Evolutionary conservation across 2,113 vertebrate genomes (phyloP), one percentile per base, ranked within the genome.

Genomic region (Solea solea): DNA sequence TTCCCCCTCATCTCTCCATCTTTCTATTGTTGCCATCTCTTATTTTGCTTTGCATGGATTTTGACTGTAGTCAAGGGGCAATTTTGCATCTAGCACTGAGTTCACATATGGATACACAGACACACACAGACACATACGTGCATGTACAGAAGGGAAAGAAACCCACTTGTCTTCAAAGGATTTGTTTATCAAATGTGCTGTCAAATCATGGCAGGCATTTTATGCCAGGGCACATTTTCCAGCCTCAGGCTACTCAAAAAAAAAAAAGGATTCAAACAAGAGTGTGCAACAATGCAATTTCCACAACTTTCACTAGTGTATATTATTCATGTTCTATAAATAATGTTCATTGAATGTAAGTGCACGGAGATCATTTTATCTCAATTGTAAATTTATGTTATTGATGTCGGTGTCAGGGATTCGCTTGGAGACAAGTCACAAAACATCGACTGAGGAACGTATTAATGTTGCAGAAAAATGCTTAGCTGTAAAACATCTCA

Each of bases 141-240:
- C 61, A 12, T 68, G 76, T 12, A 56, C 64, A 61, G 57, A 80
- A 68, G 64, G 25, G 70, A 58, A 25, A 60, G 56, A 78, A 73
- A 81, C 69, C 60, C 0, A 66, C 78, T 86, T 84, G 88, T 84
- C 90, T 89, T 84, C 46, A 83, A 84, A 86, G 76, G 74, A 90
- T 92, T 92, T 91, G 91, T 87, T 91, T 92, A 62, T 91, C 90
- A 92, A 92, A 92, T 91, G 82, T 82, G 78, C 85, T 92, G 89
- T 91, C 91, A 91, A 89, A 91, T 92, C 83, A 90, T 64, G 88
- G 91, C 75, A 91, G 76, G 73, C 81, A 68, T 87, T 86, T 88
- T 81, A 90, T 51, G 28, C 89, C 88, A 87, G 84, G 82, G 82
- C 60, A 85, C 77, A 88, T 81, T 79, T 86, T 80, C 42, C 41